Percentiles rank a stretch among this genome's conserved stretches.
Evolutionary conservation across 2,113 vertebrate species (phyloP).

Genomic region (Acanthochromis polyacanthus): DNA sequence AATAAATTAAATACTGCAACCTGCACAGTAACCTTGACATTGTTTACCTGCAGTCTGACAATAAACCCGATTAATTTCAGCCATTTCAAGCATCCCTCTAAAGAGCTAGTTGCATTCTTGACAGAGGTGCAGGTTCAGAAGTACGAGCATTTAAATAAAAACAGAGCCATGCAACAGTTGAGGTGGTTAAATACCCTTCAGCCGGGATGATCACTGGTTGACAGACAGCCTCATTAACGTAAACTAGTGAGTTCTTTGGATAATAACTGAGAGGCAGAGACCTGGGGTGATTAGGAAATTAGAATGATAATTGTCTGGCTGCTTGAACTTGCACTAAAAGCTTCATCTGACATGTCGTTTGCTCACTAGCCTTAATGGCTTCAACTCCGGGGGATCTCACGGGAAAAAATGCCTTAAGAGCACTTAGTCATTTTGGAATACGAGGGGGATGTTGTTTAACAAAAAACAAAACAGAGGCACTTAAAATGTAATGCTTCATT

Average conservation of each 20-base stretch:
- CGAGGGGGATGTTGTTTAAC: not conserved
- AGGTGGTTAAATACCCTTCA: conserved; percentile 20
- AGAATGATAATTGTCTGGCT: conserved; percentile 42
- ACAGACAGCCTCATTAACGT: conserved; percentile 28
- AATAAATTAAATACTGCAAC: not conserved
- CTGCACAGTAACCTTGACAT: not conserved
- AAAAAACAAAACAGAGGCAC: conserved; percentile 9
- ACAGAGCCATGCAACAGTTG: conserved; percentile 12
- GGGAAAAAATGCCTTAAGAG: not conserved
- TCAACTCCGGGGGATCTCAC: conserved; percentile 23
- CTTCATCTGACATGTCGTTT: conserved; percentile 47
- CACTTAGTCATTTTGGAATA: conserved; percentile 21
- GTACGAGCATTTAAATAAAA: conserved; percentile 5
- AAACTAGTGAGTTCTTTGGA: conserved; percentile 37
- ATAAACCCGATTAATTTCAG: not conserved
- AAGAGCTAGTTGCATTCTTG: not conserved
- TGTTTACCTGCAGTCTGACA: not conserved
- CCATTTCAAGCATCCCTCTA: not conserved
- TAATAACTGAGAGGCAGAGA: conserved; percentile 42
- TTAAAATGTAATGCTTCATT: conserved; percentile 18
- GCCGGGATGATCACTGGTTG: conserved; percentile 26
- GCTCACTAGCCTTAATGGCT: conserved; percentile 45
- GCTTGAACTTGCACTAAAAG: conserved; percentile 52
- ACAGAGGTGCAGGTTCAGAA: not conserved
- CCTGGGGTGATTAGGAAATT: conserved; percentile 35